phyloP scores from a whole-genome alignment of 2,797 vertebrate species.

The Triplophysa yarkandensis region DNA sequence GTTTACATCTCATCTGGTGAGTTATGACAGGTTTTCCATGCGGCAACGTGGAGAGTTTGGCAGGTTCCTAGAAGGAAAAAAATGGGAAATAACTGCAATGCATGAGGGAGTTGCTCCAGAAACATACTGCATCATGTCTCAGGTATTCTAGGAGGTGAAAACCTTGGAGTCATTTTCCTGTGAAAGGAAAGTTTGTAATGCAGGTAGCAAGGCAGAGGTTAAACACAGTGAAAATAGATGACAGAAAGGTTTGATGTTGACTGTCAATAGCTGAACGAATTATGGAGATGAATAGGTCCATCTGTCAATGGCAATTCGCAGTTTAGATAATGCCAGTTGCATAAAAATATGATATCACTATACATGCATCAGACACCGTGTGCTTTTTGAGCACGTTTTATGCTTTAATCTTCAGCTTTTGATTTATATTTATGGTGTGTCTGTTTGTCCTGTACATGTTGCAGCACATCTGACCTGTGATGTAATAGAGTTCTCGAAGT shows the following conservation, averaged over 20 bases:
- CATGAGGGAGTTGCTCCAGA: conserved; percentile 37
- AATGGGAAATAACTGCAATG: conserved; percentile 45
- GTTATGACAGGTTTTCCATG: conserved; percentile 47
- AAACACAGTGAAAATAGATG: neutral
- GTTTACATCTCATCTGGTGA: conserved; percentile 43
- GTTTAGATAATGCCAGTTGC: no score
- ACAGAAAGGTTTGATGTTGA: neutral
- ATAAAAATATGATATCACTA: neutral
- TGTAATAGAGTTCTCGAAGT: conserved; percentile 12
- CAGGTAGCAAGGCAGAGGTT: conserved; percentile 16
- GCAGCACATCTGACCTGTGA: conserved; percentile 4
- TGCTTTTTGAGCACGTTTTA: neutral
- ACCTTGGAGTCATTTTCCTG: conserved; percentile 15
- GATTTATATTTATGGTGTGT: neutral
- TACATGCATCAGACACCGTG: neutral
- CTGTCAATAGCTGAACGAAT: neutral
- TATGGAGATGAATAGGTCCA: neutral
- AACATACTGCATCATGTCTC: conserved; percentile 41
- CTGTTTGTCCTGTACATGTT: neutral
- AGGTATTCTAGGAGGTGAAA: conserved; percentile 30
- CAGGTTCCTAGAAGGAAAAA: conserved; percentile 27
- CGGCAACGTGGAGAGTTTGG: conserved; percentile 30
- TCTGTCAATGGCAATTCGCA: no score
- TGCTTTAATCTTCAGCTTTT: neutral
- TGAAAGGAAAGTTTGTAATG: conserved; percentile 10